Base-by-base conservation (phyloP, 2,797 vertebrate species). In the Chaunax sp. region DNA sequence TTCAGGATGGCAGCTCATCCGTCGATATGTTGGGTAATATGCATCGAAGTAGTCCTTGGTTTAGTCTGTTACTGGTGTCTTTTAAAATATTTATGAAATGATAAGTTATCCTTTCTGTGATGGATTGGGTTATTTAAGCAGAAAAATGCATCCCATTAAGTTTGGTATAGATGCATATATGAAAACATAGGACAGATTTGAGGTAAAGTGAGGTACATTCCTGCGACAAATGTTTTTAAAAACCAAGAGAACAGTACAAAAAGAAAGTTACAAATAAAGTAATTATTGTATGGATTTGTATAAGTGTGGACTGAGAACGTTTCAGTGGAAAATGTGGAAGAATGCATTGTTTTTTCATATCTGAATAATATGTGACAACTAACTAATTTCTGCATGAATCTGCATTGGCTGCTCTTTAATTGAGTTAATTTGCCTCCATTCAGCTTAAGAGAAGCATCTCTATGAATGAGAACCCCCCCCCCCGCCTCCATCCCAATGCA, bases 401-500 rank as follows among this genome's bases (percentile, higher is more conserved):
- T 55, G 19, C 14, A 23, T 50, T 3, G 23, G 16, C 56, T 35
- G 6, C 28, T 4, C 46, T 6, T 25, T 4, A 18, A 20, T 28
- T 30, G 6, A 56, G 18, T 25, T 41, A 11, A 58, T 43, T 60
- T 47, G 13, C 38, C 7, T 55, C 33, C 11, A 18, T n/a, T 18
- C 14, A 56, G 14, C 4, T 30, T n/a, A 23, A 35, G 51, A 8
- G 18, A 56, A 58, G 15, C 18, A 9, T 26, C 20, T 1, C 19
- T 54, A 25, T 58, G 14, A 61, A 16, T 54, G n/a, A 37, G 33
- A 22, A 15, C n/a, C 22, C 33, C 18, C 26, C 41, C 33, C 23
- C 19, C 57, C 56, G 51, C 51, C 64, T 81, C 75, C 50, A 19
- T 72, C 70, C 44, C 1, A 1, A n/a, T 23, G 19, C 45, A 52